Conservation (phyloP, 2,113 vertebrate species). For the Cyphomyrus plagiostoma region DNA sequence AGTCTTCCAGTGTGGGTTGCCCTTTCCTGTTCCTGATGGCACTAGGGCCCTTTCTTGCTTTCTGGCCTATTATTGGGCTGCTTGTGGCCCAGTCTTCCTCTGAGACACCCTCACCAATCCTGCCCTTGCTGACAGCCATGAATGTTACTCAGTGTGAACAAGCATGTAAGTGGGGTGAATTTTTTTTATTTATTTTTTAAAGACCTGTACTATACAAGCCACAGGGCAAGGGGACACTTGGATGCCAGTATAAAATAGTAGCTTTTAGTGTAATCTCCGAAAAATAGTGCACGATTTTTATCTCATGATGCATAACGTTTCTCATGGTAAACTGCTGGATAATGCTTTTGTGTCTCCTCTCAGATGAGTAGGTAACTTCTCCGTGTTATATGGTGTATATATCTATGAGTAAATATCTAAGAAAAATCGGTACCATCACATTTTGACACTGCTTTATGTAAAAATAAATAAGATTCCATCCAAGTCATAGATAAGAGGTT, state of each 20-base stretch:
- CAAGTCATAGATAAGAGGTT: neutral
- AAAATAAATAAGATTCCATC: neutral
- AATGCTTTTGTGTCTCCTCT: neutral
- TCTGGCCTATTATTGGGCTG: conserved; percentile 25
- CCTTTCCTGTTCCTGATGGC: conserved; percentile 22
- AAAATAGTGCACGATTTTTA: neutral
- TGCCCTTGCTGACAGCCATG: fast-evolving
- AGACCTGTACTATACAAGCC: neutral
- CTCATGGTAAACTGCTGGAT: neutral
- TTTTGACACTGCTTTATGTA: neutral
- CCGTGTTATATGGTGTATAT: neutral
- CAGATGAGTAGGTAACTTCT: neutral
- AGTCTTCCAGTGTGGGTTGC: neutral
- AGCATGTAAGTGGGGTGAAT: neutral
- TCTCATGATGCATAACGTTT: neutral
- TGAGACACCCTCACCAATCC: neutral
- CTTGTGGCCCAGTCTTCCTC: neutral
- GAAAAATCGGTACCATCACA: neutral
- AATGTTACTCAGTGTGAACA: neutral
- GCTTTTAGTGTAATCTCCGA: neutral
- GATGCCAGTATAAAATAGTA: neutral
- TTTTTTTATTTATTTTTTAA: neutral
- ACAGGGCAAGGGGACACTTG: neutral
- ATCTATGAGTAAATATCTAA: neutral
- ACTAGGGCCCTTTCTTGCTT: conserved; percentile 9